Conservation (phyloP, 2,113 vertebrate genomes). For the Hemibagrus wyckioides region DNA sequence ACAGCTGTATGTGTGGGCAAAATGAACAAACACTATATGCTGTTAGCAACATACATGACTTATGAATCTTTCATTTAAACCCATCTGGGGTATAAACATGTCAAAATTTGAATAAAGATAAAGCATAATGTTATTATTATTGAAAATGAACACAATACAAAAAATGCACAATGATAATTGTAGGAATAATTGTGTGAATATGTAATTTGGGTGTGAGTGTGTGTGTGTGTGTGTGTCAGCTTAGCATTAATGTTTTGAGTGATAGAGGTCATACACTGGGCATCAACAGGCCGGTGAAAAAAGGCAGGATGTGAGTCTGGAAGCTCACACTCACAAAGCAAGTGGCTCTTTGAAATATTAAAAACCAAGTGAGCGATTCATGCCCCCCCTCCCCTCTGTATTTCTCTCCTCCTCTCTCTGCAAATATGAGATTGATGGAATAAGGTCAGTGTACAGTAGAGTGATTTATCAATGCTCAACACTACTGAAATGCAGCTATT, state of each 20-base stretch:
- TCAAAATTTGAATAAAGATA: neutral
- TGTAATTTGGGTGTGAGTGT: neutral
- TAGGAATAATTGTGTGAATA: neutral
- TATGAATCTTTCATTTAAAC: neutral
- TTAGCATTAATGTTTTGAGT: slow-evolving; percentile 10
- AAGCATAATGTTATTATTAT: neutral
- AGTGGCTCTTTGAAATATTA: slow-evolving; percentile 73
- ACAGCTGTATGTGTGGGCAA: slow-evolving; percentile 24
- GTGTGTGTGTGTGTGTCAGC: slow-evolving; percentile 5
- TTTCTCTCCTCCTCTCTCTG: slow-evolving; percentile 52
- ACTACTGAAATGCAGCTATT: slow-evolving; percentile 25
- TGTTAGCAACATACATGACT: slow-evolving; percentile 3
- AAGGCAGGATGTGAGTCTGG: slow-evolving; percentile 39
- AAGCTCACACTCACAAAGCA: slow-evolving; percentile 56
- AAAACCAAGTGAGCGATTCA: slow-evolving; percentile 59
- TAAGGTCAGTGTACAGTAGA: slow-evolving; percentile 66
- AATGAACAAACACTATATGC: neutral
- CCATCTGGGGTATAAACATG: neutral
- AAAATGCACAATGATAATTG: neutral
- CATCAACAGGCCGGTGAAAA: slow-evolving; percentile 2
- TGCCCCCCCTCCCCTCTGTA: slow-evolving; percentile 41
- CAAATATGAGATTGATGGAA: slow-evolving; percentile 72
- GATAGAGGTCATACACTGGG: slow-evolving; percentile 16
- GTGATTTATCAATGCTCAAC: slow-evolving; percentile 14
- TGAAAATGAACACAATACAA: no score